Conservation (phyloP, 2,113 vertebrate genomes). For the Rynchops niger region DNA sequence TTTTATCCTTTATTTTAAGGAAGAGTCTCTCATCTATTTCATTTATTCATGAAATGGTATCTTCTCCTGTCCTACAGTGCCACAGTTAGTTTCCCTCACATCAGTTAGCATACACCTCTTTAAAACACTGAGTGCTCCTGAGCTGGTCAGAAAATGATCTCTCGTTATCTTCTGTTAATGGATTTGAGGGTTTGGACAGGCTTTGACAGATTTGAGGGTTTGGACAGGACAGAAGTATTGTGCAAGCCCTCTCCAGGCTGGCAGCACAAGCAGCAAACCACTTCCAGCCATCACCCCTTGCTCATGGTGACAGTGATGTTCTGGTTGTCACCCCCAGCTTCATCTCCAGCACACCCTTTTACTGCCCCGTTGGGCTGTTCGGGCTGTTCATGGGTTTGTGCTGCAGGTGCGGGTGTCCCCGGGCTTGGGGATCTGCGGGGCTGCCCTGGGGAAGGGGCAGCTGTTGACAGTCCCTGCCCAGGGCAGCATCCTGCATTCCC, state of each 20-base stretch:
- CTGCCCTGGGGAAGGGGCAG: not conserved
- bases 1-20: not conserved
- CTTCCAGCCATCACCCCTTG: not conserved
- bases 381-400: not conserved
- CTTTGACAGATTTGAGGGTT: fast-evolving
- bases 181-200: not conserved
- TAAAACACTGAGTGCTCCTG: not conserved
- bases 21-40: not conserved
- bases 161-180: not conserved
- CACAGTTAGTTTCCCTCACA: not conserved
- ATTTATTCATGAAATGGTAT: not conserved
- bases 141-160: not conserved
- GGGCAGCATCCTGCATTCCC: not conserved
- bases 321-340: not conserved
- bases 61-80: not conserved
- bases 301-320: not conserved
- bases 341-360: not conserved
- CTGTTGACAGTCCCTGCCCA: not conserved
- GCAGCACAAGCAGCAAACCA: not conserved
- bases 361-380: fast-evolving
- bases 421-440: too few relatives aligned
- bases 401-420: not conserved
- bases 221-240: not conserved
- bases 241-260: not conserved
- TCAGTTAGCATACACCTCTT: not conserved